phyloP scores from a whole-genome alignment of 2,888 invertebrate species.

The Tenodera sinensis region DNA sequence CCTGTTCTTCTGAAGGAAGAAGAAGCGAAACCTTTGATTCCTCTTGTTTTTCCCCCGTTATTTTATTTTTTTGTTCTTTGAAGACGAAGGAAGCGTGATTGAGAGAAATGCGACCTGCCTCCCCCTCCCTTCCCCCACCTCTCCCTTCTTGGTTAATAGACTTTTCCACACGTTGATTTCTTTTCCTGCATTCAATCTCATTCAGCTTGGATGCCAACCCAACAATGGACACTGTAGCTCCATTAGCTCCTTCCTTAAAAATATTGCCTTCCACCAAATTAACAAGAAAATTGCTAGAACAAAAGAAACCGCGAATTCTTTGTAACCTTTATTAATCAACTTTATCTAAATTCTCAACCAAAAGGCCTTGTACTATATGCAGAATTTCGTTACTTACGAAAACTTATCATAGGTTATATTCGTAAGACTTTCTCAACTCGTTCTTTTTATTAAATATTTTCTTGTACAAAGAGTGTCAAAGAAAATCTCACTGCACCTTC shows the following conservation, averaged over 20 bases:
- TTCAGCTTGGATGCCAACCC: neutral
- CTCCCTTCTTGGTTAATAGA: neutral
- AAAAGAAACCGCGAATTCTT: neutral
- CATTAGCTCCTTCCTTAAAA: neutral
- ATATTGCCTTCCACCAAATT: neutral
- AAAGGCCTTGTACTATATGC: no score
- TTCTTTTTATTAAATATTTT: no score
- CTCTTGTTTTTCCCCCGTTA: neutral
- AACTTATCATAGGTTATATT: no score
- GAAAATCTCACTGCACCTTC: no score
- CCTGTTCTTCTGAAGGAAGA: neutral
- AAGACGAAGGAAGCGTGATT: neutral
- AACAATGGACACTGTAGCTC: neutral
- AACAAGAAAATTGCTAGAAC: neutral
- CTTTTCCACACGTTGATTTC: neutral
- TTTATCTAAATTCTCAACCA: no score
- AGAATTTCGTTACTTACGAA: no score
- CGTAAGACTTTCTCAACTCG: no score
- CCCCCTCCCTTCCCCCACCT: neutral
- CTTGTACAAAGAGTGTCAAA: no score
- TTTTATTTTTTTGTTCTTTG: neutral
- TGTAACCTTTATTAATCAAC: no score
- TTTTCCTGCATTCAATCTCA: neutral
- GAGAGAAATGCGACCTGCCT: neutral
- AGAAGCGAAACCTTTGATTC: neutral